Evolutionary conservation across 2,888 invertebrate species (phyloP), one percentile per base, ranked within the genome.

Genomic region (Caenorhabditis uteleia): DNA sequence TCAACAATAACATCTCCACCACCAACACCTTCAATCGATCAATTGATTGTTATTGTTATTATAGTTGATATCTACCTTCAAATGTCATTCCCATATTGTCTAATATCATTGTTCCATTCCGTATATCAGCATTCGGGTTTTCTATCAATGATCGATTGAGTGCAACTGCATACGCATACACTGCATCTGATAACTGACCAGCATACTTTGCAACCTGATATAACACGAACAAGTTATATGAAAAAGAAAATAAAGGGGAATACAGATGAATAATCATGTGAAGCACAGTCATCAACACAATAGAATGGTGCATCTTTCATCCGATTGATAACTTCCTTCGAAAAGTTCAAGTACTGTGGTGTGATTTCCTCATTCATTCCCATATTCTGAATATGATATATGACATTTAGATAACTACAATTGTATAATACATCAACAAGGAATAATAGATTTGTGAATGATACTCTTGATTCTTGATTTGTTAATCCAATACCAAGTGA

Each of bases 251-350:
- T n/a, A n/a, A n/a, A n/a, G n/a, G n/a, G n/a, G n/a, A n/a, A 14
- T 40, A 47, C 62, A 42, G 47, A 36, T 1, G 48, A 49, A 29
- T 53, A 53, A 29, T 45, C n/a, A 3, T 33, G 31, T 8, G 31
- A 49, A 3, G 53, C 53, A 43, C 65, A 65, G 23, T 65, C 65
- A 2, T 45, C 55, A 4, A 61, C 60, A 43, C 75, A 77, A 45
- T 68, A 66, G 44, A 75, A 77, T 16, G 77, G 77, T 10, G 70
- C 59, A 8, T 65, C 55, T 18, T 58, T 66, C 66, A 73, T 75
- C 33, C 71, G 48, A 8, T 48, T 27, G 7, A 74, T 64, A 1
- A 77, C 71, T 45, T 71, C 53, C 25, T 66, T 57, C 14, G 70
- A 71, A 44, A 77, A 76, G 23, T 60, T 53, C 21, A 51, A 40